phyloP scores from a whole-genome alignment of 30 jellyfish, hydroid and myxozoan species.

The Hydra vulgaris region DNA sequence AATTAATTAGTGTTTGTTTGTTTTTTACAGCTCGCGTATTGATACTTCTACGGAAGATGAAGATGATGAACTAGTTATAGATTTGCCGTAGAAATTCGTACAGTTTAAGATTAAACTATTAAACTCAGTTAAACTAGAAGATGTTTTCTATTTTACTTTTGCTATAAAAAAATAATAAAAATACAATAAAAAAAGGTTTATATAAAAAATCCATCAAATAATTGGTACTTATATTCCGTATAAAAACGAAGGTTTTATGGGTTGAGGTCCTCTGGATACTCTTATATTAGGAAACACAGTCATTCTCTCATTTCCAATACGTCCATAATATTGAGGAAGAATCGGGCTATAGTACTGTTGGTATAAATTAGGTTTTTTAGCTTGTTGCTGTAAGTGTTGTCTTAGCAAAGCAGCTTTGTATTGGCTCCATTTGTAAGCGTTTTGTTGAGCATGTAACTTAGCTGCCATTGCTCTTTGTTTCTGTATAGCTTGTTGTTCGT shows the following conservation, averaged over 20 bases:
- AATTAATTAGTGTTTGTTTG: too few species aligned
- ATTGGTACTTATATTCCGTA: not conserved
- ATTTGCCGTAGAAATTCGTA: not conserved
- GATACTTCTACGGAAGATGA: not conserved
- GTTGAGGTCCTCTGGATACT: not conserved
- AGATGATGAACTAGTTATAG: not conserved
- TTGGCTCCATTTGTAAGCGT: not conserved
- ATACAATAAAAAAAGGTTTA: not conserved
- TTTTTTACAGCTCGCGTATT: not conserved
- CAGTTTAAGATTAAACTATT: too few species aligned
- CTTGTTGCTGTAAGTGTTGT: not conserved
- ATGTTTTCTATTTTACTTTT: not conserved
- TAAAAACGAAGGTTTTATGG: not conserved
- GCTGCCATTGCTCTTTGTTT: too few species aligned
- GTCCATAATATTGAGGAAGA: not conserved
- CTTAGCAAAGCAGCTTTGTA: not conserved
- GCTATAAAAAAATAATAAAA: not conserved
- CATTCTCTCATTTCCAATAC: too few species aligned
- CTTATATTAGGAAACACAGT: not conserved
- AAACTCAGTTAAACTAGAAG: too few species aligned
- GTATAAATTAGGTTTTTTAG: not conserved
- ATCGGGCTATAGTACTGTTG: not conserved
- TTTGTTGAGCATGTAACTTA: not conserved
- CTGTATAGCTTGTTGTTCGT: not conserved
- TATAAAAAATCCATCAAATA: not conserved